Conservation (phyloP, 2,888 invertebrate species). For the Lysandra bellargus region DNA sequence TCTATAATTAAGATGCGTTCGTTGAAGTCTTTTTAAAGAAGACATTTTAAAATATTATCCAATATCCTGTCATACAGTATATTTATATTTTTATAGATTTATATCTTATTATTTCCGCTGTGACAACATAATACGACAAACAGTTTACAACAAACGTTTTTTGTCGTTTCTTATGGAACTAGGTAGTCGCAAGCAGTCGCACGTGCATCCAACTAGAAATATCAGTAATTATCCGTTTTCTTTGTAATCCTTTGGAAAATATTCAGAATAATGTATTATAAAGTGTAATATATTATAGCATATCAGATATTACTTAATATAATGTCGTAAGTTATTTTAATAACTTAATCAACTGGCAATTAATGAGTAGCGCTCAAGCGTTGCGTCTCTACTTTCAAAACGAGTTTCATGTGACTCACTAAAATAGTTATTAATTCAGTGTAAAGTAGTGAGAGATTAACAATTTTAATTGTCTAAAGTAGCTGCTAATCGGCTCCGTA, state of each 20-base stretch:
- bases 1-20: too few relatives aligned
- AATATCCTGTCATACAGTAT: too few relatives aligned
- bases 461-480: background rate
- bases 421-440: background rate
- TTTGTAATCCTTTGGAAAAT: background rate
- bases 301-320: constrained; percentile 16
- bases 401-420: background rate
- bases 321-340: constrained; percentile 25
- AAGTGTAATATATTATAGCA: background rate
- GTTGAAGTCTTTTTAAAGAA: too few relatives aligned
- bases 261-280: background rate
- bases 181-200: too few relatives aligned
- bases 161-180: background rate
- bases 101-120: too few relatives aligned
- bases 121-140: too few relatives aligned
- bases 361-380: background rate
- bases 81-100: too few relatives aligned
- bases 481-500: background rate
- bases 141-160: background rate
- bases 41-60: too few relatives aligned
- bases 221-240: background rate
- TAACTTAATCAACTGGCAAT: constrained; percentile 21
- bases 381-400: constrained; percentile 16
- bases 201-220: too few relatives aligned
- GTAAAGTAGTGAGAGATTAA: background rate